Base-by-base conservation (phyloP, 2,888 invertebrate genomes). In the Xylocampa areola region DNA sequence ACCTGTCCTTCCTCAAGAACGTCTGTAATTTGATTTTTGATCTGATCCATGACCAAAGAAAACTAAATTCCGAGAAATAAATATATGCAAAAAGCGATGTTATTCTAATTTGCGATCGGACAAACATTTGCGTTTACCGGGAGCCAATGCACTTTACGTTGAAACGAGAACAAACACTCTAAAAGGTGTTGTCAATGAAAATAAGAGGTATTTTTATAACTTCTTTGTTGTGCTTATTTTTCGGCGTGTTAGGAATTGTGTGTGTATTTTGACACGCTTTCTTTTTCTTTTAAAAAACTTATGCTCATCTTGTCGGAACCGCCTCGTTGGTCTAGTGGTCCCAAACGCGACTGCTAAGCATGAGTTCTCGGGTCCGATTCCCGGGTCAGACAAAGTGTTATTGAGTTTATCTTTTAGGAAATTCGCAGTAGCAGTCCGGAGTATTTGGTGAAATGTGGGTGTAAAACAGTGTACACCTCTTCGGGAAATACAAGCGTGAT, bases 141-240 rank as follows among this genome's bases (percentile, higher is more conserved):
- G 48, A 68, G 75, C 62, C 68, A 75, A 60, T 75, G 75, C 75
- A 68, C 73, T 75, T 73, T 64, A 51, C 51, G 49, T 62, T 66
- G 39, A n/a, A n/a, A 52, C 35, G 51, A 57, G 57, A 59, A 47
- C 60, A 73, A 73, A 70, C 45, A 70, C 58, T 52, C 35, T 50
- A 50, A 55, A 55, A 44, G 43, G 1, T 45, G 51, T 68, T 52
- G 48, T 58, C 35, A 51, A 49, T 54, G 40, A 66, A 49, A 66
- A 66, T 51, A 72, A 63, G 52, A 54, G 37, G 50, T 64, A 47
- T 48, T 58, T 51, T 37, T 58, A 52, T 45, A 33, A 11, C n/a
- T 35, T 49, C 49, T 64, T 69, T 69, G 58, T 69, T 25, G 40
- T 25, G 17, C 17, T 45, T 10, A 60, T 47, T 51, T 67, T 61